Evolutionary conservation across 2,888 invertebrate species (phyloP), one percentile per base, ranked within the genome.

Genomic region (Empis stercorea): DNA sequence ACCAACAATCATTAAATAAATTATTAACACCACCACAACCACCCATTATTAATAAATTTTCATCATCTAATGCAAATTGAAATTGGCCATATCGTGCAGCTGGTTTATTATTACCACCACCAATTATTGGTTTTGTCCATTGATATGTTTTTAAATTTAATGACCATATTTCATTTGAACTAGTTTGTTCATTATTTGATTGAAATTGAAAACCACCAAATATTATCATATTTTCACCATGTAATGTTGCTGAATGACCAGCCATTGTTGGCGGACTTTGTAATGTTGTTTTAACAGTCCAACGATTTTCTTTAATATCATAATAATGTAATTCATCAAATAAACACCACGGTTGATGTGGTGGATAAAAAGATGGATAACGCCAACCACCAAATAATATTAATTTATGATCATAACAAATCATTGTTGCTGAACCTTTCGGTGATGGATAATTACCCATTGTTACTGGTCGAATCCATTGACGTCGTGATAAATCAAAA

Each of bases 331-430:
- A 75, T 70, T 95, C 93, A 67, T 89, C 89, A 65, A 92, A 95
- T 65, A 94, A 78, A 56, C 86, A 81, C 73, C 87, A 86, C 56
- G 81, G 84, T 66, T 87, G 87, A 64, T 86, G 84, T 43, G 85
- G 76, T 44, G 91, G 89, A 66, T 87, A 80, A 48, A 87, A 73
- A 53, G 91, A 85, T 20, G 93, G 92, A 69, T 92, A 89, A 11
- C 93, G 86, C 91, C 93, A 95, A 7, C 96, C 96, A 39, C 96
- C 96, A 73, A 93, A 96, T 45, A 97, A 72, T 51, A 91, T 76
- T 54, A 96, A 74, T 54, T 76, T 80, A 58, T 89, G 83, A 57
- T 84, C 81, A 70, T 92, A 87, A 54, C 80, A 76, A n/a, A 93
- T 84, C 79, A 96, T 81, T 15, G 91, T 84, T 30, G 94, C 91